phyloP scores from a whole-genome alignment of 2,113 vertebrate genomes.

The Pleuronectes platessa region DNA sequence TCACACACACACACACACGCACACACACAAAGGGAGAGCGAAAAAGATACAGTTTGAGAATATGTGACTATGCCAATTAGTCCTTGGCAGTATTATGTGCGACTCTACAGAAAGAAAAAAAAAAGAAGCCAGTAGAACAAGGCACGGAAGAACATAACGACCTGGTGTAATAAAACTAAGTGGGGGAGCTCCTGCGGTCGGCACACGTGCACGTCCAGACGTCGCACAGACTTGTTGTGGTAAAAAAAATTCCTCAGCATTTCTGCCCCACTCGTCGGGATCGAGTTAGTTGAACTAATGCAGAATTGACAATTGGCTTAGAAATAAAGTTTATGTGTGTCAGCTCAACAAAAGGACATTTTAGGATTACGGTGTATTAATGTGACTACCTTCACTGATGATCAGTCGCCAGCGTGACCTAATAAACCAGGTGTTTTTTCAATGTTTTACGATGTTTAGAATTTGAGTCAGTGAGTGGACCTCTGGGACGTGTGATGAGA shows the following conservation, averaged over 20 bases:
- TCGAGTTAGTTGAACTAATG: slow-evolving; percentile 30
- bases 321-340: background rate
- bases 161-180: slow-evolving; percentile 66
- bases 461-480: slow-evolving; percentile 40
- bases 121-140: slow-evolving; percentile 51
- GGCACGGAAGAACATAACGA: slow-evolving; percentile 58
- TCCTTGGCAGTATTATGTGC: slow-evolving; percentile 26
- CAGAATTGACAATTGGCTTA: slow-evolving; percentile 6
- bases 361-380: background rate
- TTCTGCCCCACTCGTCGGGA: slow-evolving; percentile 52
- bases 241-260: slow-evolving; percentile 63
- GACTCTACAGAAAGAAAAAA: slow-evolving; percentile 9
- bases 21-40: background rate
- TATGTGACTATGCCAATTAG: slow-evolving; percentile 45
- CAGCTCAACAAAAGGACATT: background rate
- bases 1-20: background rate
- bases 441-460: slow-evolving; percentile 64
- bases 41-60: slow-evolving; percentile 34
- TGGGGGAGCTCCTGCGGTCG: slow-evolving; percentile 71
- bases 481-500: slow-evolving; percentile 51
- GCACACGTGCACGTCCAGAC: slow-evolving; percentile 58
- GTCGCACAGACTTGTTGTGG: slow-evolving; percentile 56
- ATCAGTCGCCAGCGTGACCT: slow-evolving; percentile 47
- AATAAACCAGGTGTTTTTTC: slow-evolving; percentile 53
- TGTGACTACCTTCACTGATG: slow-evolving; percentile 22